Percentiles rank a stretch among this genome's conserved stretches.
Conservation (phyloP, 2,113 vertebrate species). For the Monarcha castaneiventris region DNA sequence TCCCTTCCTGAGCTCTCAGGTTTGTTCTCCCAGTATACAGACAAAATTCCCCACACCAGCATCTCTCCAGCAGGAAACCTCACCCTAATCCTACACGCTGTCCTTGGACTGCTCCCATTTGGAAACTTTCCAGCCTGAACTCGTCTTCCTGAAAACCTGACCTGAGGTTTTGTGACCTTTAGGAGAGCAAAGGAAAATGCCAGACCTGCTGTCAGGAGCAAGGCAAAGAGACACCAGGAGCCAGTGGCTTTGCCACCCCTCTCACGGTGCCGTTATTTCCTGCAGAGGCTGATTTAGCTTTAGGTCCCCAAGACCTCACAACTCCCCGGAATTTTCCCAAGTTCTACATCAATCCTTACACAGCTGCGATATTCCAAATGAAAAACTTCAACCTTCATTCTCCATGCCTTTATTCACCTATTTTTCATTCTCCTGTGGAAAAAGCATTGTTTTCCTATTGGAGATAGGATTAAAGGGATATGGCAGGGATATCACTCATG, state of each 20-base stretch:
- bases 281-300: not conserved
- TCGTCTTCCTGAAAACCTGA: not conserved
- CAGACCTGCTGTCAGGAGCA: not conserved
- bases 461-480: not conserved
- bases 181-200: not conserved
- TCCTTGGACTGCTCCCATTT: accelerated
- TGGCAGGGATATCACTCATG: accelerated
- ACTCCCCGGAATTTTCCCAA: not conserved
- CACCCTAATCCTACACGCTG: accelerated
- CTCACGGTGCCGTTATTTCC: not conserved
- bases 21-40: not conserved
- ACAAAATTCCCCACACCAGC: not conserved
- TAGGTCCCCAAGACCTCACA: not conserved
- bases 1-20: not conserved
- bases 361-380: not conserved
- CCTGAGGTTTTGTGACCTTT: not conserved
- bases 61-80: not conserved
- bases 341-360: not conserved
- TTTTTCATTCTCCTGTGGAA: not conserved
- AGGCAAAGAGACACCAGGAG: not conserved
- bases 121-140: not conserved
- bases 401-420: not conserved
- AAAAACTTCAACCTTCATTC: not conserved
- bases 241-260: not conserved
- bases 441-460: accelerated